Conservation (phyloP, 2,113 vertebrate genomes). For the Rynchops niger region DNA sequence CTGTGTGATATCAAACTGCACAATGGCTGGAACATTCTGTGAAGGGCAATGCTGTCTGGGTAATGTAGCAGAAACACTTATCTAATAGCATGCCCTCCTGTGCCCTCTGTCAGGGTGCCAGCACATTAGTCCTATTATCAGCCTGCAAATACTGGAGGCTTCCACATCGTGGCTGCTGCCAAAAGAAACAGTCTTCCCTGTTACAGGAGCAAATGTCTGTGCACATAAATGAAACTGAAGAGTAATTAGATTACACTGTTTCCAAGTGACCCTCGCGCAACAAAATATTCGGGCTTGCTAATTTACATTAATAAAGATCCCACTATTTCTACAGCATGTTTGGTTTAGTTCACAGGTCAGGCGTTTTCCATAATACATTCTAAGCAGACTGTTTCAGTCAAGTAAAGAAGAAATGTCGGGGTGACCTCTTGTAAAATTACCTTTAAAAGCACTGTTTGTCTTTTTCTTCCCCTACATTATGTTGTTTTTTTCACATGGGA, state of each 20-base stretch:
- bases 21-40: slow-evolving; percentile 60
- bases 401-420: background rate
- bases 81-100: slow-evolving; percentile 49
- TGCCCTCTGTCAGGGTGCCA: slow-evolving; percentile 59
- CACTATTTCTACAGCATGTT: background rate
- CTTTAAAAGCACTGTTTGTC: slow-evolving; percentile 16
- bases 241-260: slow-evolving; percentile 45
- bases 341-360: background rate
- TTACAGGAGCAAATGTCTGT: slow-evolving; percentile 43
- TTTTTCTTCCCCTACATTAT: background rate
- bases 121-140: slow-evolving; percentile 42
- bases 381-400: background rate
- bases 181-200: slow-evolving; percentile 35
- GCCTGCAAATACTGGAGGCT: slow-evolving; percentile 23
- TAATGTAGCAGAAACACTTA: slow-evolving; percentile 70
- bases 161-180: slow-evolving; percentile 8
- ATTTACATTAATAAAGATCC: slow-evolving; percentile 8
- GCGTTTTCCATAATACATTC: slow-evolving; percentile 17
- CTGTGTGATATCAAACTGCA: slow-evolving; percentile 39
- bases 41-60: slow-evolving; percentile 71
- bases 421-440: background rate
- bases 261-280: background rate
- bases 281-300: background rate
- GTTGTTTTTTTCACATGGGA: background rate
- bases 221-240: slow-evolving; percentile 34